Percentiles rank a stretch among this genome's conserved stretches.
These are phyloP conservation scores for Mayetiola destructor DNA, from an alignment of 2,888 invertebrate species.

Conservation along the genomic window DNA sequence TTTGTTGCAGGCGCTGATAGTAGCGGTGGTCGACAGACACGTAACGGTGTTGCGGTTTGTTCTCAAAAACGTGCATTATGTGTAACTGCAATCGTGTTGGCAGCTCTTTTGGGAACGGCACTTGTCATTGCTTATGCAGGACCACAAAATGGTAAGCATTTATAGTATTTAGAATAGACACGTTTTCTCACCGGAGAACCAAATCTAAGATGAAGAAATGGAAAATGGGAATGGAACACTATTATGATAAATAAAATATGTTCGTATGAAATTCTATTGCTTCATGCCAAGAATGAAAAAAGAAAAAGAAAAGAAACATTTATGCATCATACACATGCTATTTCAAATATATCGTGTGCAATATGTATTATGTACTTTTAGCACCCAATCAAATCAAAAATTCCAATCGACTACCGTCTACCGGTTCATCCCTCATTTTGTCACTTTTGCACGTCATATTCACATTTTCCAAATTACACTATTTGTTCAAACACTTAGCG, in stretches of 20 bases:
- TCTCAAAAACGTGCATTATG: constrained; percentile 73
- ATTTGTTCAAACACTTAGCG: constrained; percentile 1
- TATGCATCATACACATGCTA: no score
- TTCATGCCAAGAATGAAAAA: no score
- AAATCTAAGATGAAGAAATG: no score
- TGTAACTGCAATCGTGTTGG: constrained; percentile 64
- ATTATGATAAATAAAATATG: no score
- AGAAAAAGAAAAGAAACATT: no score
- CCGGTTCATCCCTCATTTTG: neutral
- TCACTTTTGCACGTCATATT: constrained; percentile 2
- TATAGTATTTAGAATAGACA: constrained; percentile 3
- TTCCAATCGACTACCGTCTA: neutral
- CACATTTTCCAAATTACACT: neutral
- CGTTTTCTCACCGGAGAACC: no score
- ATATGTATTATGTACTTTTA: neutral
- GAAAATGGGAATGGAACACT: no score
- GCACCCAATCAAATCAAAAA: neutral
- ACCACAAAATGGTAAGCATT: constrained; percentile 59
- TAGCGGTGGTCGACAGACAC: constrained; percentile 33
- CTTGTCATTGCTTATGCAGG: constrained; percentile 82
- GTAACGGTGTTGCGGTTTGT: constrained; percentile 63
- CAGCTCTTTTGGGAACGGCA: constrained; percentile 66
- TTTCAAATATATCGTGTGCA: no score
- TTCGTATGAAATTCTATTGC: no score
- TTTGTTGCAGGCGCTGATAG: constrained; percentile 31